Evolutionary conservation across 2,888 invertebrate species (phyloP), one percentile per base, ranked within the genome.

Genomic region (Eristalinus sepulchralis): DNA sequence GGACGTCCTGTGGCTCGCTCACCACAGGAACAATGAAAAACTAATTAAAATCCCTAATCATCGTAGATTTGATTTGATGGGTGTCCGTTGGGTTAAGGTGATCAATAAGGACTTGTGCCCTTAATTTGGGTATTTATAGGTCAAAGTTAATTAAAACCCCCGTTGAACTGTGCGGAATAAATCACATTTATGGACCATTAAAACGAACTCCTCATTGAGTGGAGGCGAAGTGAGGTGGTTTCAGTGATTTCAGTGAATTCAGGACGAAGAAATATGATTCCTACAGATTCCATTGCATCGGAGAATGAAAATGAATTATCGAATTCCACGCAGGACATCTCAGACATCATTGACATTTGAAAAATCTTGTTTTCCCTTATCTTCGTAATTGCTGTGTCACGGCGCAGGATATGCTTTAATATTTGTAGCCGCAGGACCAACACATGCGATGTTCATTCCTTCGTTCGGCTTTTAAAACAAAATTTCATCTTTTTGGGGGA

Each of bases 61-160:
- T 20, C 62, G 31, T 6, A 17, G 31, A 62, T 33, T 62, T 34
- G 9, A n/a, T 17, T 31, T 62, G 62, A 62, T 33, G 13, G 33
- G 9, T 17, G 17, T 47, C 47, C 17, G 8, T 2, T 13, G 17
- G n/a, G 31, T 62, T 33, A 31, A 17, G 27, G 31, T 39, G 27
- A 31, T 60, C 71, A 71, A 60, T 39, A 27, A 60, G 20, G 39
- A 17, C 31, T 20, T 11, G 31, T 9, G 20, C 27, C 39, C 33
- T 47, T 20, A 60, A 47, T 47, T 71, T 47, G 9, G 1, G 6
- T 17, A 59, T 60, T 47, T 60, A 60, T 47, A 47, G 34, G 60
- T 31, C 39, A 60, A 71, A 71, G 60, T 39, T 71, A 71, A 71
- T 71, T 71, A 71, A 71, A 60, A 60, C 71, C 39, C 24, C 36